These are phyloP conservation scores for Hippoglossus hippoglossus DNA, from an alignment of 2,797 vertebrate species.

Conservation along the genomic window DNA sequence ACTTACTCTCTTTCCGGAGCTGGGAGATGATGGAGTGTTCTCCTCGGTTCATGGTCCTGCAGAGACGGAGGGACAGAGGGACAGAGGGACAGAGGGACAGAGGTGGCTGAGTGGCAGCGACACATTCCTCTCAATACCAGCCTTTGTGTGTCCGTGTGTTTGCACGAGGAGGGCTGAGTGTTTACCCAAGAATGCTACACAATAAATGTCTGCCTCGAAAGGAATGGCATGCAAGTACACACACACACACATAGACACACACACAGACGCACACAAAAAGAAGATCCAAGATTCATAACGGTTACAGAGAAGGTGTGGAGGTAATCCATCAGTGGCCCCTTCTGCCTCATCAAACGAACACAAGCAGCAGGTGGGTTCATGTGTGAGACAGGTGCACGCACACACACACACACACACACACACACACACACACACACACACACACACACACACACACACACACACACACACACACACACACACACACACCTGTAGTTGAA, in stretches of 20 bases:
- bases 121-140: conserved; percentile 28
- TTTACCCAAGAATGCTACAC: conserved; percentile 30
- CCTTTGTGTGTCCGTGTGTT: conserved; percentile 14
- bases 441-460: conserved; percentile 77
- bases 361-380: neutral
- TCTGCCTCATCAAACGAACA: neutral
- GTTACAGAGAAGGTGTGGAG: neutral
- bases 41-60: conserved; percentile 95
- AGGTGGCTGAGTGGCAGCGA: conserved; percentile 10
- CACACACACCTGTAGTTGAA: conserved; percentile 95
- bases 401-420: neutral
- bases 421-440: conserved; percentile 58
- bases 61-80: neutral
- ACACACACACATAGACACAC: neutral
- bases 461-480: conserved; percentile 69
- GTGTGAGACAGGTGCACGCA: neutral
- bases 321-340: neutral
- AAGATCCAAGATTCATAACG: neutral
- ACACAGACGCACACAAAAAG: neutral
- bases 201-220: conserved; percentile 8
- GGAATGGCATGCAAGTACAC: neutral
- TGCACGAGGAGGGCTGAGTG: conserved; percentile 10
- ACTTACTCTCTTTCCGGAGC: conserved; percentile 91
- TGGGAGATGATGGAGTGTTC: conserved; percentile 96
- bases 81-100: neutral